A percentile compares a stretch with the other conserved stretches of the same genome.
Conservation (phyloP, 2,888 invertebrate species). For the Melieria crassipennis region DNA sequence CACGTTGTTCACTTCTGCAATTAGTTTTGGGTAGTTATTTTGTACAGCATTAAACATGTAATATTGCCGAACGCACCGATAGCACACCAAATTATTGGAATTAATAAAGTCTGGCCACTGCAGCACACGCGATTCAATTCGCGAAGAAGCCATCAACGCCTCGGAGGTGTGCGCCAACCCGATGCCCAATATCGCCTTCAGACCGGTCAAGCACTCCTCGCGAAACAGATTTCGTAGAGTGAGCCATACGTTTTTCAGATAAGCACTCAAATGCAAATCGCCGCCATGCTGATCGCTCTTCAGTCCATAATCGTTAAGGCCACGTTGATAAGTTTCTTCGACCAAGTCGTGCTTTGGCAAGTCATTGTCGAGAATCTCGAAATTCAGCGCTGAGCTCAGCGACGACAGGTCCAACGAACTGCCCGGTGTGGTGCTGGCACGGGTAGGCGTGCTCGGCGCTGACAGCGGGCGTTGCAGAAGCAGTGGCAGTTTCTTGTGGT, state of each 20-base stretch:
- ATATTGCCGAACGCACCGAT: slow-evolving; percentile 49
- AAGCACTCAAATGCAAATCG: slow-evolving; percentile 78
- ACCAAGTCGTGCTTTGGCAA: slow-evolving; percentile 54
- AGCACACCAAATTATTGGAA: slow-evolving; percentile 57
- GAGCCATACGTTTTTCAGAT: slow-evolving; percentile 83
- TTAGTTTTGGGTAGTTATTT: neutral
- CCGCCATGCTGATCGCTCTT: slow-evolving; percentile 78
- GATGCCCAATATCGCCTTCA: slow-evolving; percentile 64
- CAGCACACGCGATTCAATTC: slow-evolving; percentile 58
- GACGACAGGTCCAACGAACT: slow-evolving; percentile 43
- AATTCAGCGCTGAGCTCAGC: slow-evolving; percentile 48
- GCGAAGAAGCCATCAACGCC: slow-evolving; percentile 57
- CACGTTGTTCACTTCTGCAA: slow-evolving; percentile 72
- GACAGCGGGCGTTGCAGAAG: slow-evolving; percentile 55
- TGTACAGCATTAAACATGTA: neutral
- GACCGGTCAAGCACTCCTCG: slow-evolving; percentile 75
- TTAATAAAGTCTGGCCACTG: slow-evolving; percentile 65
- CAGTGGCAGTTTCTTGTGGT: slow-evolving; percentile 58
- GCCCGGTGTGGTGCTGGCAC: slow-evolving; percentile 43
- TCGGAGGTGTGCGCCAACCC: slow-evolving; percentile 55
- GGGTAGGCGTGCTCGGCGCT: slow-evolving; percentile 46
- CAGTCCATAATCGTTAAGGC: slow-evolving; percentile 77
- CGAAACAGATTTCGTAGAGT: slow-evolving; percentile 56
- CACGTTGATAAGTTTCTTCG: slow-evolving; percentile 72
- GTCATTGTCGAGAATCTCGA: slow-evolving; percentile 52